Base-by-base conservation (phyloP, 2,888 invertebrate species). In the Mallateleia sp. region DNA sequence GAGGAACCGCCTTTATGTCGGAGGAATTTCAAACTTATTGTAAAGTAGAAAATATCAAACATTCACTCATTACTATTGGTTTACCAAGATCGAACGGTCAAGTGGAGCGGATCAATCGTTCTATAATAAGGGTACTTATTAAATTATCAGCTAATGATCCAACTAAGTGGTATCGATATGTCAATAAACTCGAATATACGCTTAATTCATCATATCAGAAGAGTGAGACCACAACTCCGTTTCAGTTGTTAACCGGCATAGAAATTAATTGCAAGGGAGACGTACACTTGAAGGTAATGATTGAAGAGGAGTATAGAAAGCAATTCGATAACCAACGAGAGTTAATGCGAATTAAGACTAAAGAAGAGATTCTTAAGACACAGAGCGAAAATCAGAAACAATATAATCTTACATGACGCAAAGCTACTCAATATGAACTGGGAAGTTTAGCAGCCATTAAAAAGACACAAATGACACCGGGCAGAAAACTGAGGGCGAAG, bases 191-290 rank as follows among this genome's bases (percentile, higher is more conserved):
- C 5, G 75, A 85, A 28, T 67, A 60, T 5, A 56, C 67, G 2
- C n/a, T 85, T 11, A 85, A 85, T 50, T 81, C 69, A 11, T 50
- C 75, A 14, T 81, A 67, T 42, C 58, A 85, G 11, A n/a, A 77
- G 4, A 81, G 81, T 24, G 69, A n/a, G 4, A n/a, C 2, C 3
- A 45, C 45, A 1, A 45, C 45, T 2, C 45, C 45, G 1, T 38
- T 9, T 11, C 38, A 11, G 14, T 14, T 38, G 11, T 11, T 38
- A 2, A 9, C 11, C 11, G 38, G 38, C 5, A 14, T 11, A 9
- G 14, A 38, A 11, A 38, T 38, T 6, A 38, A 38, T 2, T 38
- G 38, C 14, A 2, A 11, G 2, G 14, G 11, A 2, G 38, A 38
- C 11, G 8, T 38, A 11, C 14, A 11, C 11, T 9, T 38, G 8